Conservation (phyloP, 1,140 invertebrate species). For the Aphis craccivora region DNA sequence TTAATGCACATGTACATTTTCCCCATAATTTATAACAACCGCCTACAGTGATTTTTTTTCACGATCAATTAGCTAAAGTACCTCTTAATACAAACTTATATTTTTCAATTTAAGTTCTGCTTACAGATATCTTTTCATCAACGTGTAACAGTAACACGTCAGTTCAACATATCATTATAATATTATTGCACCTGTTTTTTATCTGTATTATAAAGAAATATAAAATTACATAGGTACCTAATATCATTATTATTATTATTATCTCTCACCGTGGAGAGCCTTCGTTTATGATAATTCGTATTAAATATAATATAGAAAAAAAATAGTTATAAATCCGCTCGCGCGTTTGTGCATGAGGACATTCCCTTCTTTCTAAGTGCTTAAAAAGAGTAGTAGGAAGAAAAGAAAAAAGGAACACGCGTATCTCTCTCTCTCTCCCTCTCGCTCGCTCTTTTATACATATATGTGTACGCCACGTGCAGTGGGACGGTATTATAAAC, state of each 20-base stretch:
- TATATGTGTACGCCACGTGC: conserved; percentile 41
- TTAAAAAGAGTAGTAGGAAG: neutral
- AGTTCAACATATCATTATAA: neutral
- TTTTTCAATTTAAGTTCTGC: neutral
- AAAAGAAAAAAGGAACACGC: conserved; percentile 11
- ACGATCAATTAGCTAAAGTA: no score
- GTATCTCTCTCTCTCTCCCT: neutral
- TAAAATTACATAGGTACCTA: neutral
- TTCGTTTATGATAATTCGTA: neutral
- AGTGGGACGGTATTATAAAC: neutral
- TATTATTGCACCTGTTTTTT: neutral
- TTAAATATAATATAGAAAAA: neutral
- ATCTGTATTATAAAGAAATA: neutral
- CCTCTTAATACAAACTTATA: neutral
- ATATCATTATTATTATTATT: neutral
- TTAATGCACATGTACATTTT: neutral
- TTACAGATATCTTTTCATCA: neutral
- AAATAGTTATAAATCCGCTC: neutral
- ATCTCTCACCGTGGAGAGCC: neutral
- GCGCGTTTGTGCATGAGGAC: neutral
- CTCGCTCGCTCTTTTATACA: neutral
- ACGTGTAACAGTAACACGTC: no score
- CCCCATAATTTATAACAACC: no score
- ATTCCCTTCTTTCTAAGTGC: no score
- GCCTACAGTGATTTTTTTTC: no score